Base-by-base conservation (phyloP, 23 tunicate genomes). In the Phallusia fumigata region DNA sequence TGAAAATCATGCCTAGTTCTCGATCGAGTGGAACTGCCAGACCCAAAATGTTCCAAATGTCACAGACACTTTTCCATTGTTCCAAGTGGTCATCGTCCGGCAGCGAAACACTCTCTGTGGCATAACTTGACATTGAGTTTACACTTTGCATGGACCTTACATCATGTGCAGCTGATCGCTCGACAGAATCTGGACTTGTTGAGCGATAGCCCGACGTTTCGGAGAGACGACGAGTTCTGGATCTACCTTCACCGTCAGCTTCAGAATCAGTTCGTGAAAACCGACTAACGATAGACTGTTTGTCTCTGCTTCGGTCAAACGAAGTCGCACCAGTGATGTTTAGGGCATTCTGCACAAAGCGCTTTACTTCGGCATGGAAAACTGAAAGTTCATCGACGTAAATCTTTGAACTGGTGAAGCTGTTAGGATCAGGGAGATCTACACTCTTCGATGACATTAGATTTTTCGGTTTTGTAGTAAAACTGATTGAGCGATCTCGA, bases 121-220 rank as follows among this genome's bases (percentile, higher is more conserved):
- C 79, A 33, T 73, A 84, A 65, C 83, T 69, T 22, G 79, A 19
- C 30, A 74, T 64, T 0, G 90, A 86, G 24, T 16, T 79, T 5
- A 31, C 65, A 65, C 91, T 87, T 50, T 85, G 40, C 36, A 44
- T 72, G 0, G 89, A 85, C 26, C 47, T 26, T 10, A 26, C 19
- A 22, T 81, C 91, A 30, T 74, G 30, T 18, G 86, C 36, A 10
- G 49, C 28, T 1, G 86, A 75, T 31, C 65, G 84, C 21, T 86
- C 78, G 21, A 86, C 24, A 3, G 79, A 83, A 64, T 87, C 91
- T 13, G 35, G 78, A 40, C 91, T 87, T 18, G 91, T 81, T 22
- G 91, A 87, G 28, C 91, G 83, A 35, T 87, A 87, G 32, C 91
- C 91, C 0, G 91, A 87, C 0, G 91, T 87, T 40, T 87, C 91